phyloP scores from a whole-genome alignment of 2,113 vertebrate genomes.

The Ptyas mucosa region DNA sequence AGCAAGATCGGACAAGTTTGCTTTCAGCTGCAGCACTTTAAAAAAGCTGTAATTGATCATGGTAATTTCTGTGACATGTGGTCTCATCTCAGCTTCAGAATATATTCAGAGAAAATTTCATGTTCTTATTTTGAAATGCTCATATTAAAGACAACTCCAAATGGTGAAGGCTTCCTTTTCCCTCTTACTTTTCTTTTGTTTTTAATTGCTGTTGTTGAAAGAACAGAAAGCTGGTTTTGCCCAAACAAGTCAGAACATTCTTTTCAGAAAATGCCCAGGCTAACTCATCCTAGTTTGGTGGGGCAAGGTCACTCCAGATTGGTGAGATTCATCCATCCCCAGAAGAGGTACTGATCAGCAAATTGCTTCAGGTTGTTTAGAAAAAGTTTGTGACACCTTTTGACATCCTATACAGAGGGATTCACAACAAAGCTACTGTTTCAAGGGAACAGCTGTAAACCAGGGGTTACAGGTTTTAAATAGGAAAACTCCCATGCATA shows the following conservation, averaged over 20 bases:
- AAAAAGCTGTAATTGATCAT: constrained; percentile 37
- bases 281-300: constrained; percentile 41
- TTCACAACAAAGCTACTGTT: neutral
- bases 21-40: constrained; percentile 23
- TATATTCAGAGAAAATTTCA: constrained; percentile 37
- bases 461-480: neutral
- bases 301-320: neutral
- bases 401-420: neutral
- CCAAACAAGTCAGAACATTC: constrained; percentile 53
- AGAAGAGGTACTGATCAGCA: neutral
- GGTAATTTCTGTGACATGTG: constrained; percentile 54
- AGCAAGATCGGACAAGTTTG: constrained; percentile 41
- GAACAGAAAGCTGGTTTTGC: constrained; percentile 46
- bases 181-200: constrained; percentile 38
- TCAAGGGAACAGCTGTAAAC: neutral
- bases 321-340: neutral
- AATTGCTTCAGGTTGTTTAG: constrained; percentile 1
- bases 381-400: neutral
- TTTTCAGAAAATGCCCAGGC: constrained; percentile 31
- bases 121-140: constrained; percentile 49
- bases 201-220: neutral
- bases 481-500: neutral
- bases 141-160: constrained; percentile 39
- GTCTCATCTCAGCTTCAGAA: constrained; percentile 54
- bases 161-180: constrained; percentile 9